Percentiles rank a stretch among this genome's conserved stretches.
Conservation (phyloP, 2,888 invertebrate genomes). For the Ophion slaviceki region DNA sequence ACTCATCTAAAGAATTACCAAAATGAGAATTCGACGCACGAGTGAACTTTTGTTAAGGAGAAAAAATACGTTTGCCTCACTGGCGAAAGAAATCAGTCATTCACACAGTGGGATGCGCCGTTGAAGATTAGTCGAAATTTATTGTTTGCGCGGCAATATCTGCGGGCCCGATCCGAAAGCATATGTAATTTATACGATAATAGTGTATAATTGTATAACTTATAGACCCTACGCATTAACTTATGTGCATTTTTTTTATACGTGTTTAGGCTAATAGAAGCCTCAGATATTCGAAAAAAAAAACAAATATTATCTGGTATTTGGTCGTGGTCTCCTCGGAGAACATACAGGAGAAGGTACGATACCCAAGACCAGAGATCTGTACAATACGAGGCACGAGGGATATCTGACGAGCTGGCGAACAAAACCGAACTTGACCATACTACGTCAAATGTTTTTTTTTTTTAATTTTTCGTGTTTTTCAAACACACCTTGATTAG, state of each 20-base stretch:
- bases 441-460: no score
- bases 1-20: background rate
- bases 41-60: constrained; percentile 6
- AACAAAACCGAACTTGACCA: no score
- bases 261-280: constrained; percentile 20
- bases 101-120: background rate
- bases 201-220: constrained; percentile 55
- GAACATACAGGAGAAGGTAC: background rate
- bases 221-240: constrained; percentile 26
- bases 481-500: no score
- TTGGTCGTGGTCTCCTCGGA: constrained; percentile 20
- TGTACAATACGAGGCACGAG: constrained; percentile 31
- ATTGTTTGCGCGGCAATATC: constrained; percentile 43
- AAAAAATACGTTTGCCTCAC: background rate
- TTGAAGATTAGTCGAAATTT: background rate
- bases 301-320: constrained; percentile 18
- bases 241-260: constrained; percentile 27
- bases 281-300: constrained; percentile 35
- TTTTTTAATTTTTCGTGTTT: no score
- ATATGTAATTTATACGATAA: constrained; percentile 52
- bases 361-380: constrained; percentile 26
- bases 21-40: background rate
- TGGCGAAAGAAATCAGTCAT: background rate
- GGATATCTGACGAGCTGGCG: background rate
- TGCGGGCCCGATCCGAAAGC: constrained; percentile 32